Base-by-base conservation (phyloP, 2,797 vertebrate species). In the Enteromius unitaeniatus region DNA sequence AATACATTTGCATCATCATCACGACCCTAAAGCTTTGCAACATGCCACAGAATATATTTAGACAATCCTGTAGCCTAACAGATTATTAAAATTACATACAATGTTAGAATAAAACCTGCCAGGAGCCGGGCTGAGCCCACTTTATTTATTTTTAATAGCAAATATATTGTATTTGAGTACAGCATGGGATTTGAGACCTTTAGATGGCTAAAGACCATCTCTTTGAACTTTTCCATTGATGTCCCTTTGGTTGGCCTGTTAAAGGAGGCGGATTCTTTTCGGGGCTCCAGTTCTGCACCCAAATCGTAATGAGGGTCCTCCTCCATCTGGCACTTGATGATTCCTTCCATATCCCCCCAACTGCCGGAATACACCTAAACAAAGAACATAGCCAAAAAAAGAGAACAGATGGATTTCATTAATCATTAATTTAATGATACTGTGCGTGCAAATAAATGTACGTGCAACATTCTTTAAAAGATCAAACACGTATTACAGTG, bases 291-390 rank as follows among this genome's bases (percentile, higher is more conserved):
- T 91, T 98, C 96, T 9, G 93, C 92, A 90, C 95, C 96, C 91
- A 98, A 93, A 90, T 98, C 96, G 81, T 96, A 96, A 83, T 91
- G 96, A 90, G 94, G 91, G 65, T 93, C 88, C 88, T 96, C 96
- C 89, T 97, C 96, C 95, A 99, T 97, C 84, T 97, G 97, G 91
- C 97, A 99, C 92, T 98, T 99, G 88, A 99, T 96, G 88, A 99
- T 95, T 49, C 96, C 96, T 86, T 98, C 97, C 73, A 97, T 92
- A 90, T 97, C 97, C 60, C 96, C 97, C 98, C 97, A 99, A 89
- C 93, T 95, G 89, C 98, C 97, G 79, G 96, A 95, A 90, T 99
- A 99, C 80, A 98, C 96, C 98, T 99, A 23, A 79, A 74, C 8
- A 47, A 70, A 14, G 17, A 28, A 19, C 49, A 15, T 26, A 14